Base-by-base conservation (phyloP, 2,113 vertebrate species). In the Pagrus major region DNA sequence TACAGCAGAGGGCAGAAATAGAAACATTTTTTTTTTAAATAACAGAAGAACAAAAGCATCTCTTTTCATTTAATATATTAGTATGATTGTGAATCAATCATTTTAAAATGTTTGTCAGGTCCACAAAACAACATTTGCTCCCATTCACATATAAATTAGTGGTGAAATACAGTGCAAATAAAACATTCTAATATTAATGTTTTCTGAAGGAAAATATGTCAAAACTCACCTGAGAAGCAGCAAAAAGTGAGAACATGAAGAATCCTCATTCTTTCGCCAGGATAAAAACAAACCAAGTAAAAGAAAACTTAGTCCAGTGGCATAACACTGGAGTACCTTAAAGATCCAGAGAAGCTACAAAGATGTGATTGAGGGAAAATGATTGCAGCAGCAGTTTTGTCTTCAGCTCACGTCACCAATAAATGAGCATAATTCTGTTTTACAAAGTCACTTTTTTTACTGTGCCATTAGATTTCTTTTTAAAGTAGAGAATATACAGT, bases 141-240 rank as follows among this genome's bases (percentile, higher is more conserved):
- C n/a, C 25, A n/a, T 59, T 35, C 16, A 25, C 5, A 3, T 27
- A 16, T 21, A 42, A 31, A 5, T 44, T 54, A n/a, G 42, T 41
- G 11, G 21, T 23, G 8, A 3, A 73, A 31, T 44, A 21, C n/a
- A 12, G 42, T 29, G 31, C 11, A 31, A 29, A 42, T 23, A 61
- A 49, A 61, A 51, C 23, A 37, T 25, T 27, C 4, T 27, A 2
- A 60, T 37, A 12, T 47, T 14, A 66, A 46, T 44, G 23, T 51
- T 69, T 46, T 56, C 4, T 9, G 9, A 27, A 11, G 16, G 35
- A 52, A 44, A 72, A 83, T 1, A 11, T 0, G 75, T 27, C 5
- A 78, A 37, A 73, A 85, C 92, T 86, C 25, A 94, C 94, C 90
- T 71, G 82, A 80, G n/a, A 91, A 47, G 83, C 78, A 84, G 39